Percentiles rank a stretch among this genome's conserved stretches.
Conservation (phyloP, 2,797 vertebrate genomes). For the Siniperca obscura region DNA sequence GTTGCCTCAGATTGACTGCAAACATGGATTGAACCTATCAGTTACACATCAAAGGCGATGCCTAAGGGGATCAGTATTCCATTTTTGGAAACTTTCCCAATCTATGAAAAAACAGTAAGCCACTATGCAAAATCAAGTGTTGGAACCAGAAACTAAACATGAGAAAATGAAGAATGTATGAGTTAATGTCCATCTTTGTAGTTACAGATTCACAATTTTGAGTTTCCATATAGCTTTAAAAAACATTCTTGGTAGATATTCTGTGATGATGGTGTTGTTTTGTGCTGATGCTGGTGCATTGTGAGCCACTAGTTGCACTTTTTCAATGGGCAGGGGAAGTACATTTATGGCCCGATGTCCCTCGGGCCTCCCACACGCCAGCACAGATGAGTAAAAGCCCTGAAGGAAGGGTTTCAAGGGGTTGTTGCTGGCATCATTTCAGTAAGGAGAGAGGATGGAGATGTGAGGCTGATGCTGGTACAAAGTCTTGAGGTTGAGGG, state of each 20-base stretch:
- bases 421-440: conserved; percentile 46
- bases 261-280: conserved; percentile 9
- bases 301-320: conserved; percentile 37
- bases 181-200: background rate
- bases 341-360: conserved; percentile 48
- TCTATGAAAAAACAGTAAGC: background rate
- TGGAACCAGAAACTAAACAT: background rate
- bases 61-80: background rate
- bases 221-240: background rate
- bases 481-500: conserved; percentile 34
- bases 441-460: conserved; percentile 36
- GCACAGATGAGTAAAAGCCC: conserved; percentile 45
- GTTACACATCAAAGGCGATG: background rate
- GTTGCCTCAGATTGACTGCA: background rate
- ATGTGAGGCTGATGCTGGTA: conserved; percentile 35
- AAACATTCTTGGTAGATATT: background rate
- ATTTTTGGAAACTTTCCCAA: background rate
- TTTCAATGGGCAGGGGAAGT: conserved; percentile 45
- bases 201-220: background rate
- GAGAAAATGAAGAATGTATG: background rate
- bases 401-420: conserved; percentile 37
- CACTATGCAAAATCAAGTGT: background rate
- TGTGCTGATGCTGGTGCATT: background rate
- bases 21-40: background rate
- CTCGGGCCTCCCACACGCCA: conserved; percentile 40